Base-by-base conservation (phyloP, 2,113 vertebrate species). In the Platichthys flesus region DNA sequence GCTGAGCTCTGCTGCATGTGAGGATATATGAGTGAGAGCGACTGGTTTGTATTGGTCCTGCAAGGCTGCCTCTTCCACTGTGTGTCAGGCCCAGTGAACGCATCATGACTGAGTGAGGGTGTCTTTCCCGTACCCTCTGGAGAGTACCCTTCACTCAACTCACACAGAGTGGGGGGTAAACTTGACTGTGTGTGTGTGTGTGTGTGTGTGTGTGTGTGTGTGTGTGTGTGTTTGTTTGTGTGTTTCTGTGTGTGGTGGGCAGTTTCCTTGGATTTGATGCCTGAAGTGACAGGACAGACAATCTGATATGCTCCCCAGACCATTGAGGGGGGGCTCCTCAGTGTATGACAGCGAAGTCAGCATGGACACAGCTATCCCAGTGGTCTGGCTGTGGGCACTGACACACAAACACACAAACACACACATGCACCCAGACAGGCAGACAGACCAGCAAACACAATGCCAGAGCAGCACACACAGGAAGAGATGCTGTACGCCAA, bases 281-380 rank as follows among this genome's bases (percentile, higher is more conserved):
- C 79, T 84, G 72, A 81, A 87, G 83, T 88, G 87, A 89, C 71
- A 45, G 85, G 76, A 83, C 82, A 90, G 82, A 85, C 75, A 56
- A 65, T 85, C 75, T 85, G 84, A 88, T 74, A 78, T 85, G 83
- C 78, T 88, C 80, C 76, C 71, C 18, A 82, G 88, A 90, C 89
- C 56, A 64, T 87, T 88, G 89, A 84, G 81, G 90, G 88, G 90
- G 87, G 76, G 76, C 88, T 91, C 74, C 88, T 90, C 78, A 86
- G 85, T 85, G 70, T 89, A 87, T 91, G 93, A 93, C 90, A 91
- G 90, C 85, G 74, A 88, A 90, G 93, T 90, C 92, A 93, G 91
- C 90, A 71, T 78, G 52, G 77, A 88, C 85, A 85, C 82, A 75
- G 79, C 84, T 55, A 81, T 78, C 83, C 89, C 84, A 75, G 82